Base-by-base conservation (phyloP, 2,888 invertebrate genomes). In the Nomada lathburiana region DNA sequence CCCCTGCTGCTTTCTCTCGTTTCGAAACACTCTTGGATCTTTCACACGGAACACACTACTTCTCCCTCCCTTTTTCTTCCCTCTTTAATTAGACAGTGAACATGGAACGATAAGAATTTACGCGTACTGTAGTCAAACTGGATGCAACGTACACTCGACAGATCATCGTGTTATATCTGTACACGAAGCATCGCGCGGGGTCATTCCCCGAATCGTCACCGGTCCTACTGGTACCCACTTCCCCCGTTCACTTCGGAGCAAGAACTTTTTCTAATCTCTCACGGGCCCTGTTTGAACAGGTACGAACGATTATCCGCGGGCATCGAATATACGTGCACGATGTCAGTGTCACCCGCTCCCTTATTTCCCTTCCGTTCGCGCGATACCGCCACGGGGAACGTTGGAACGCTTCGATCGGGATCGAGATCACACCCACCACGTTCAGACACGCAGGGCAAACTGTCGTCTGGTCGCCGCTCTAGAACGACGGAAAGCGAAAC, bases 161-260 rank as follows among this genome's bases (percentile, higher is more conserved):
- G 78, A 85, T 87, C 87, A 85, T 87, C 87, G 85, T 85, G 87
- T 85, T 83, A 78, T 83, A 57, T 78, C 76, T 75, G 78, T 76
- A 13, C 23, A 60, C 50, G 69, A 52, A 71, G 52, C 64, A 80
- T 55, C 63, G 69, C 65, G 62, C 52, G 79, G 36, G 64, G 62
- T 74, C 83, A 83, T 85, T 76, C 74, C 83, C 42, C 71, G 80
- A 64, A 11, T 69, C 52, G 52, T 47, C 29, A 44, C 83, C 85
- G 78, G 57, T 80, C 55, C 29, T 62, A 47, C 16, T 20, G 60
- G 3, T 42, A 36, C 60, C 64, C 52, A 60, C 77, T 67, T 76
- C 64, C 64, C 55, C 55, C 68, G 74, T 74, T 71, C 85, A 72
- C 74, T 67, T 65, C 42, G 47, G 63, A 23, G 42, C 60, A 60